Conservation (phyloP, 1,140 invertebrate species). For the Drosophila virilis region DNA sequence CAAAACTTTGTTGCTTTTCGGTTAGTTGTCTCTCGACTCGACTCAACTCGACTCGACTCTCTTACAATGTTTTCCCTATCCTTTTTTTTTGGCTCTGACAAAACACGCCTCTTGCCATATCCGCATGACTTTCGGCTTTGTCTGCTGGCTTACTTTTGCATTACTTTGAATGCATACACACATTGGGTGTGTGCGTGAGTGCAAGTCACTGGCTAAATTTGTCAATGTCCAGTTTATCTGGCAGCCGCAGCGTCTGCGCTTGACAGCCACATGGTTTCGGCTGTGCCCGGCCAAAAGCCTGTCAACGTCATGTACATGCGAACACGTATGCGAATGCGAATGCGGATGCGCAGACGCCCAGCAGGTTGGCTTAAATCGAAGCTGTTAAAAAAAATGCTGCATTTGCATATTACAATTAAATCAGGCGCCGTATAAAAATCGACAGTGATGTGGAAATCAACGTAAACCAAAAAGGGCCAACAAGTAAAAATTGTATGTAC, state of each 20-base stretch:
- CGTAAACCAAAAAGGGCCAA: constrained; percentile 33
- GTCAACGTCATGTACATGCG: constrained; percentile 41
- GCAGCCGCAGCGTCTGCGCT: constrained; percentile 38
- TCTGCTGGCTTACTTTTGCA: constrained; percentile 45
- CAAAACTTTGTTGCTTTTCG: constrained; percentile 69
- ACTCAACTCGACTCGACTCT: neutral
- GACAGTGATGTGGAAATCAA: constrained; percentile 65
- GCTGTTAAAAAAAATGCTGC: constrained; percentile 32
- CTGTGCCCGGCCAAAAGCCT: constrained; percentile 26
- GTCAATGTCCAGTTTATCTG: constrained; percentile 72
- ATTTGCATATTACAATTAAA: constrained; percentile 82
- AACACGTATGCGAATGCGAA: constrained; percentile 25
- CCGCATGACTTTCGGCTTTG: constrained; percentile 63
- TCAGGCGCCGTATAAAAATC: constrained; percentile 60
- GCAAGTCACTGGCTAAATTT: constrained; percentile 64
- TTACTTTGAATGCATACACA: constrained; percentile 47
- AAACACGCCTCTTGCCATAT: constrained; percentile 43
- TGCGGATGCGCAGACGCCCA: constrained; percentile 30
- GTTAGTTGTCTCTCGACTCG: constrained; percentile 52
- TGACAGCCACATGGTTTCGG: constrained; percentile 68
- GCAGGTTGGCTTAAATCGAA: constrained; percentile 54
- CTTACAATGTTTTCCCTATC: constrained; percentile 18
- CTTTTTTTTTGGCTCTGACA: constrained; percentile 8
- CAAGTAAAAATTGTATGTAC: constrained; percentile 13
- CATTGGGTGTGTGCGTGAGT: constrained; percentile 22